Percentiles rank a stretch among this genome's conserved stretches.
These are phyloP conservation scores for Torymus tubicola DNA, from an alignment of 2,888 invertebrate species.

Conservation along the genomic window DNA sequence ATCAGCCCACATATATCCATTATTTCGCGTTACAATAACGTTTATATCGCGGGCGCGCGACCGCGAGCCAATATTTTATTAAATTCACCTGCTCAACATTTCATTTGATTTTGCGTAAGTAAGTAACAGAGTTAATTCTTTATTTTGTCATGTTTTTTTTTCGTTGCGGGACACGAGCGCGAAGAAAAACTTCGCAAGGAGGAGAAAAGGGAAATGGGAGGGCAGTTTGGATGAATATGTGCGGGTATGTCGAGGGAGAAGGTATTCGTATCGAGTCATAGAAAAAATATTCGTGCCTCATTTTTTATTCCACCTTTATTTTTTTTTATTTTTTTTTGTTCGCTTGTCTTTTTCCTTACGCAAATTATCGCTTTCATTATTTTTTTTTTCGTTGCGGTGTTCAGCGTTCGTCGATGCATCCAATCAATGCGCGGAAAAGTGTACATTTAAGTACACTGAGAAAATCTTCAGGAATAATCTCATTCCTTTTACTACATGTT, in stretches of 20 bases:
- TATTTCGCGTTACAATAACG: constrained; percentile 2
- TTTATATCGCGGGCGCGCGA: constrained; percentile 40
- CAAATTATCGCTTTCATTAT: too few species aligned
- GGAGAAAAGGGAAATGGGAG: neutral
- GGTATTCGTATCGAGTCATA: constrained; percentile 10
- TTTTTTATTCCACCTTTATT: neutral
- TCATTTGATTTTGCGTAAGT: constrained; percentile 67
- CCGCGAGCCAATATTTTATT: constrained; percentile 65
- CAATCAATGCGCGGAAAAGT: too few species aligned
- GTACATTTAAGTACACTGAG: too few species aligned
- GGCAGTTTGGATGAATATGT: constrained; percentile 1
- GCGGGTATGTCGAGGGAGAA: neutral
- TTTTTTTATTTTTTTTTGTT: neutral
- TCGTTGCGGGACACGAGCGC: constrained; percentile 7
- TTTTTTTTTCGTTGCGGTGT: too few species aligned
- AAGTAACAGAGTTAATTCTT: constrained; percentile 66
- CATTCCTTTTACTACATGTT: too few species aligned
- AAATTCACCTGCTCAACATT: constrained; percentile 62
- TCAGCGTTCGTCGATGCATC: too few species aligned
- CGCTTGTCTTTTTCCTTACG: too few species aligned
- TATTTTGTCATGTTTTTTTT: constrained; percentile 45
- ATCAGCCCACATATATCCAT: too few species aligned
- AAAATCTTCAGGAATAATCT: neutral
- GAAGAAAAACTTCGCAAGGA: constrained; percentile 29
- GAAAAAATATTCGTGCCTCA: constrained; percentile 47